These are phyloP conservation scores for Cebidichthys violaceus DNA, from an alignment of 2,113 vertebrate genomes.

Conservation along the genomic window DNA sequence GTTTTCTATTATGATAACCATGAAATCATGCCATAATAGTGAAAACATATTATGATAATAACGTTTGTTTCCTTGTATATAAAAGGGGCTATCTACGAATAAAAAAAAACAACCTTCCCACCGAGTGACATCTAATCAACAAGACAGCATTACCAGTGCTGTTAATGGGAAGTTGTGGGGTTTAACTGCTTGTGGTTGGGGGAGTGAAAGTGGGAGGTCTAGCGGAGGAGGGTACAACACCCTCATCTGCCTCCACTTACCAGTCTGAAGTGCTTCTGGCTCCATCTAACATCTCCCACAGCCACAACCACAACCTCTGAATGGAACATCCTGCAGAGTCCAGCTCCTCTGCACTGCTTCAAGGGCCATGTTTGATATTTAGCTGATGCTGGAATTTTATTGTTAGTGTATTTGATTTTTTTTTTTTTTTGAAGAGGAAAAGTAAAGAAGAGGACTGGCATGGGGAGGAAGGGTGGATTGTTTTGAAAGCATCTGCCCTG, in stretches of 20 bases:
- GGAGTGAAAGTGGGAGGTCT: slow-evolving; percentile 74
- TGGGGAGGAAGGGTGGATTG: slow-evolving; percentile 42
- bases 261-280: slow-evolving; percentile 65
- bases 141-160: slow-evolving; percentile 37
- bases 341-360: slow-evolving; percentile 51
- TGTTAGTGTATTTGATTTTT: slow-evolving; percentile 33
- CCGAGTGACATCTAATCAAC: slow-evolving; percentile 22
- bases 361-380: slow-evolving; percentile 64
- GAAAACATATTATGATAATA: slow-evolving; percentile 16
- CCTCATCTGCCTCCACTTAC: slow-evolving; percentile 77
- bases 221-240: slow-evolving; percentile 48
- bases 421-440: slow-evolving; percentile 45
- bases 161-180: slow-evolving; percentile 50
- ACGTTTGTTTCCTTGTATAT: not conserved
- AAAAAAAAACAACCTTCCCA: slow-evolving; percentile 1
- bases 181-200: slow-evolving; percentile 63
- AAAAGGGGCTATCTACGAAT: not conserved
- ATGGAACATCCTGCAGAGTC: slow-evolving; percentile 60
- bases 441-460: slow-evolving; percentile 35
- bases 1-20: not conserved
- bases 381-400: slow-evolving; percentile 69
- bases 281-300: slow-evolving; percentile 59
- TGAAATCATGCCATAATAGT: slow-evolving; percentile 12
- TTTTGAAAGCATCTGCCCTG: slow-evolving; percentile 50
- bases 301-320: slow-evolving; percentile 71